Evolutionary conservation across 1,140 invertebrate genomes (phyloP), one percentile per base, ranked within the genome.

Genomic region (Drosophila tsacasi): DNA sequence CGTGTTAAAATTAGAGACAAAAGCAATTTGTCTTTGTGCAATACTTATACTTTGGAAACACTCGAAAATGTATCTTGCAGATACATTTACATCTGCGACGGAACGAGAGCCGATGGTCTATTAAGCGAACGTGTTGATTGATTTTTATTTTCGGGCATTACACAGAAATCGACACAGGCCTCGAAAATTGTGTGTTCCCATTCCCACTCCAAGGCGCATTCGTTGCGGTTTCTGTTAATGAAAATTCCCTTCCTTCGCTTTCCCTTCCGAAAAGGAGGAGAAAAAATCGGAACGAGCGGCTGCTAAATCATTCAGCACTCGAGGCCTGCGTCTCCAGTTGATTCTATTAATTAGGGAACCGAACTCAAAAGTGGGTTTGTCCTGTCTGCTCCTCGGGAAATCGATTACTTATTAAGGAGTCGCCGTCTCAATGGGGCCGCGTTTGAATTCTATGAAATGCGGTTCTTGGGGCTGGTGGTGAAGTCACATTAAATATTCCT

Each of bases 1-100:
- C 69, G 74, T 90, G 85, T 90, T 84, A 79, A 89, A 89, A 89
- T 85, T 89, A 85, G 85, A 90, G 86, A 85, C 84, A 84, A 68
- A 81, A 80, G 81, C 85, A 89, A 89, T 89, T 89, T 89, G 85
- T 89, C 85, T 89, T 87, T 83, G 77, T 74, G 84, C 81, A 90
- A 87, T 80, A 72, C 77, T 65, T 80, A 74, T 62, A 42, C 50
- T 73, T 59, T 25, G 40, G 39, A 58, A 49, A 67, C 42, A 27
- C 62, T 67, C 42, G 72, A 57, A 81, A 64, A 66, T 35, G 76
- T 89, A 89, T 84, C 84, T 89, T 72, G 57, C 69, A 84, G 84
- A 89, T 89, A 89, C 85, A 89, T 90, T 90, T 90, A 78, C 75
- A 78, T 77, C 57, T 78, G 76, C 68, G 57, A 32, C 32, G 35